Base-by-base conservation (phyloP, 2,113 vertebrate genomes). In the Oenanthe melanoleuca region DNA sequence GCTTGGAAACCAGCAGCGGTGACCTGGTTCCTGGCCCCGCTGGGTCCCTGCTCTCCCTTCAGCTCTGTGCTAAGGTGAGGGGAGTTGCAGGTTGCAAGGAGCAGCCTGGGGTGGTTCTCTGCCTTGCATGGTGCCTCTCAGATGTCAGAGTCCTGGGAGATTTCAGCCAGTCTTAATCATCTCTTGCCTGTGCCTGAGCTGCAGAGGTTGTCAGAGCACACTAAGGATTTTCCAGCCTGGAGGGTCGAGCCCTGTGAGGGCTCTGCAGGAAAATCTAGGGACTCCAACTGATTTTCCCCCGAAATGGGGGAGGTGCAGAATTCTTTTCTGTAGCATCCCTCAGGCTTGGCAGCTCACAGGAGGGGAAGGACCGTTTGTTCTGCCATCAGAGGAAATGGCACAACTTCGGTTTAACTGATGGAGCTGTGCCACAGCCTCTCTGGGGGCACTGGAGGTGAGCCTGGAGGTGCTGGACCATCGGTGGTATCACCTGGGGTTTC, bases 81-180 rank as follows among this genome's bases (percentile, higher is more conserved):
- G 89, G 87, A 95, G 87, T 72, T 6, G 42, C 14, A 21, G 87
- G 81, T 84, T 91, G 84, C 37, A 18, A 78, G 80, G 88, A 94
- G 82, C 93, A 88, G 88, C 86, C 75, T 2, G 2, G 72, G 75
- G 89, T 89, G 86, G 86, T 93, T 81, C 65, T 95, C 55, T 83
- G 74, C 53, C 75, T 87, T 79, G 73, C 77, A 21, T 18, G 81
- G 84, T 78, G 93, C 92, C 86, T 84, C 93, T 88, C 86, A 40
- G 73, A 89, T 83, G 24, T 91, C 70, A 40, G 84, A 84, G 87
- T 94, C 91, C 92, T 96, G 80, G n/a, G 96, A 95, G 92, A 86
- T 95, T 94, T 93, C 86, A 94, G 72, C 88, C 92, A 86, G 94
- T 88, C 95, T 96, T 96, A 96, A 94, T 97, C 96, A 96, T 96